Conservation (phyloP, 2,888 invertebrate species). For the Luperina nickerlii region DNA sequence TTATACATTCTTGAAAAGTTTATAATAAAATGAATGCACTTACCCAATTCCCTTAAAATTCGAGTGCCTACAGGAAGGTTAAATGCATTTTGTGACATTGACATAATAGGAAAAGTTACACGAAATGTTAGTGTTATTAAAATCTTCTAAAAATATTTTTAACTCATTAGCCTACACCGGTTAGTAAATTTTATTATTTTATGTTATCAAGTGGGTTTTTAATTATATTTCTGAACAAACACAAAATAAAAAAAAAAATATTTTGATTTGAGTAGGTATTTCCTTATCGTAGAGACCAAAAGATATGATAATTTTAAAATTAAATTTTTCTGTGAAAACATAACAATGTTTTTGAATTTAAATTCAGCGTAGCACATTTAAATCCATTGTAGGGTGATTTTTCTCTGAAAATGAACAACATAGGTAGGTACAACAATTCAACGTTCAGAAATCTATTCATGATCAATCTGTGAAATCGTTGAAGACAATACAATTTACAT, state of each 20-base stretch:
- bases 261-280: too few species aligned
- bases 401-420: background rate
- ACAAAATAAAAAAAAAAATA: background rate
- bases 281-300: background rate
- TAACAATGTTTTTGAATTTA: too few species aligned
- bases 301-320: too few species aligned
- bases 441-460: slow-evolving; percentile 8
- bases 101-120: slow-evolving; percentile 16
- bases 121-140: background rate
- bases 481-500: slow-evolving; percentile 18
- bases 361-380: background rate
- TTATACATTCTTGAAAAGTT: slow-evolving; percentile 1
- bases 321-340: too few species aligned
- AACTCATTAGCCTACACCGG: background rate
- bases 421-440: background rate
- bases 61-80: background rate
- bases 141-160: slow-evolving; percentile 1
- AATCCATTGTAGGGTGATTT: background rate
- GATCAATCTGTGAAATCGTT: slow-evolving; percentile 18
- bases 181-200: background rate
- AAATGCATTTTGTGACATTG: slow-evolving; percentile 20
- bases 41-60: background rate
- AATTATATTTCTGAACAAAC: background rate
- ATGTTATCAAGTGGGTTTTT: background rate
- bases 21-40: background rate